A percentile compares a stretch with the other conserved stretches of the same genome.
Evolutionary conservation across 2,888 invertebrate species (phyloP).

Genomic region (Hypomecis atomaria): DNA sequence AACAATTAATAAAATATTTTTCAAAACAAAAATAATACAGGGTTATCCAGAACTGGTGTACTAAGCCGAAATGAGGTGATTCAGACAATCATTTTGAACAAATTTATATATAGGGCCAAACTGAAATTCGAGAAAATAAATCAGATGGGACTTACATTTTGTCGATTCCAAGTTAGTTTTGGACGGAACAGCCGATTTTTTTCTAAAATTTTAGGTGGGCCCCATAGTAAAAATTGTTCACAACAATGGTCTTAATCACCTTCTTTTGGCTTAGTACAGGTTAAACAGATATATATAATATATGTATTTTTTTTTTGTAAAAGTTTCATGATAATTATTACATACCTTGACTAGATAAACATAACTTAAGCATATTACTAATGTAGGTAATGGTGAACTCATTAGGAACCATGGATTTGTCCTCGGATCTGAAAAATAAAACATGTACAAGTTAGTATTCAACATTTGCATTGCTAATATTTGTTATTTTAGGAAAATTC

Average conservation of each 20-base stretch:
- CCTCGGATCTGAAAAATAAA: slow-evolving; percentile 88
- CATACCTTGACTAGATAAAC: slow-evolving; percentile 94
- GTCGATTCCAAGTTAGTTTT: background rate
- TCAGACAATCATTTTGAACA: background rate
- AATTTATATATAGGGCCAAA: too few relatives aligned
- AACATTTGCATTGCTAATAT: too few relatives aligned
- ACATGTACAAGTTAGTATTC: slow-evolving; percentile 5
- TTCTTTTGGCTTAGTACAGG: too few relatives aligned
- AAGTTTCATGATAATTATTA: background rate
- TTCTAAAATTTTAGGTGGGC: too few relatives aligned
- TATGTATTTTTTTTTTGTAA: too few relatives aligned
- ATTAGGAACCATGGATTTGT: slow-evolving; percentile 97
- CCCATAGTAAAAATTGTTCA: too few relatives aligned
- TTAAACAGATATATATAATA: too few relatives aligned
- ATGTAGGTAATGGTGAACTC: slow-evolving; percentile 96
- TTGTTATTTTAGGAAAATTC: too few relatives aligned
- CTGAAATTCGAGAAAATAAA: too few relatives aligned
- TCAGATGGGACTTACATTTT: background rate
- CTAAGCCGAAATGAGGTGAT: too few relatives aligned
- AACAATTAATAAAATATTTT: slow-evolving; percentile 11
- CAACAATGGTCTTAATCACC: too few relatives aligned
- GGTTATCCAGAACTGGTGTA: background rate
- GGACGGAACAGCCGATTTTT: too few relatives aligned
- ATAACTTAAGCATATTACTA: slow-evolving; percentile 94
- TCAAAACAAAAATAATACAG: background rate